These are phyloP conservation scores for Syndactyla subalaris DNA, from an alignment of 2,797 vertebrate species.

Conservation along the genomic window DNA sequence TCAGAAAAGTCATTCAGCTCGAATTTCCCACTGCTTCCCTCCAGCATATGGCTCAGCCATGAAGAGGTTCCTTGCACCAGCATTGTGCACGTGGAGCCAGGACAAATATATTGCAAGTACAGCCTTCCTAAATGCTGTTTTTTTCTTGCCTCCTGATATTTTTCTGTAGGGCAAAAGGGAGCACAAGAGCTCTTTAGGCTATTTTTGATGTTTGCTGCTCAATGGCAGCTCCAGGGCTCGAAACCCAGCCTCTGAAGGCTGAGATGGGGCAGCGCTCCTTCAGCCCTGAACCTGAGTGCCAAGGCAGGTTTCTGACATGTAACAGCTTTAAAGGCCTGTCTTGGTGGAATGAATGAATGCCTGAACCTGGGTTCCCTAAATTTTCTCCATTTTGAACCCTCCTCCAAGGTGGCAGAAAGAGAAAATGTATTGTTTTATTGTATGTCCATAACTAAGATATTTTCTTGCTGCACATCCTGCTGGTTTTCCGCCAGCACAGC, in stretches of 20 bases:
- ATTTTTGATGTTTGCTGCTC: background rate
- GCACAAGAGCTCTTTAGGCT: background rate
- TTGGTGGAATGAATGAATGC: background rate
- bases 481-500: background rate
- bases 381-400: background rate
- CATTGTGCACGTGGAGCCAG: accelerated
- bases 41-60: background rate
- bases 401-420: background rate
- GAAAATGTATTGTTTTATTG: background rate
- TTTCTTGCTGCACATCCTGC: background rate
- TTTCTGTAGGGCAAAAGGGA: background rate
- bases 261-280: accelerated
- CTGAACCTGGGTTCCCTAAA: background rate
- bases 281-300: background rate
- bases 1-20: background rate
- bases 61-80: accelerated
- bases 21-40: background rate
- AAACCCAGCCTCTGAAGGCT: background rate
- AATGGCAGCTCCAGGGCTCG: background rate
- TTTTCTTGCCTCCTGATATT: background rate
- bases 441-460: background rate
- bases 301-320: background rate
- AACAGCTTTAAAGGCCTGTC: background rate
- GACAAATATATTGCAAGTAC: background rate
- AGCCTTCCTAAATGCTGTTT: background rate